Evolutionary conservation across 2,113 vertebrate genomes (phyloP).

Genomic region (Mesocricetus auratus): DNA sequence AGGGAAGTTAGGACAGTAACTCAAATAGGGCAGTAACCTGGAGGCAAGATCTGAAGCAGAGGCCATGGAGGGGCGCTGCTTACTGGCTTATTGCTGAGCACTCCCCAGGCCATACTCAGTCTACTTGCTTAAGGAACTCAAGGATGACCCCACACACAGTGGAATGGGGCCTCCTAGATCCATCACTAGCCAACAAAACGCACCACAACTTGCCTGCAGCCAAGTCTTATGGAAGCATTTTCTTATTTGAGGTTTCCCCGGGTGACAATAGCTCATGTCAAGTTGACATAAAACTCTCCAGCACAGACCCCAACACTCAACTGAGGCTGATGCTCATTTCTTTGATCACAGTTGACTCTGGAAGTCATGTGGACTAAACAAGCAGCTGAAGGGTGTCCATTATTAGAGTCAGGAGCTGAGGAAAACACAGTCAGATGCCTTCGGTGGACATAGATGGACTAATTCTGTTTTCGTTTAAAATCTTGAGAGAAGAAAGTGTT

Average conservation of each 20-base stretch:
- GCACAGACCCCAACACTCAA: neutral
- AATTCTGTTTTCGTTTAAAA: neutral
- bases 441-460: neutral
- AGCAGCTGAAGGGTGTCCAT: neutral
- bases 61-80: neutral
- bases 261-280: neutral
- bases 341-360: neutral
- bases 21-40: neutral
- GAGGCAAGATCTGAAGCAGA: neutral
- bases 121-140: neutral
- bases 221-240: neutral
- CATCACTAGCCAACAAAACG: neutral
- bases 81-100: neutral
- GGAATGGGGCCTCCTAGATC: no score
- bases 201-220: neutral
- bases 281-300: neutral
- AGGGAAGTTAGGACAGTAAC: no score
- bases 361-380: neutral
- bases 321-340: neutral
- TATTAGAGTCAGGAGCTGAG: neutral
- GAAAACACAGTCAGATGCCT: neutral
- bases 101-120: neutral
- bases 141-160: neutral
- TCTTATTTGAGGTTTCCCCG: neutral
- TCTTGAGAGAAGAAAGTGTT: constrained; percentile 1